These are phyloP conservation scores for Caenorhabditis zanzibari DNA, from an alignment of 2,888 invertebrate species.

Conservation along the genomic window DNA sequence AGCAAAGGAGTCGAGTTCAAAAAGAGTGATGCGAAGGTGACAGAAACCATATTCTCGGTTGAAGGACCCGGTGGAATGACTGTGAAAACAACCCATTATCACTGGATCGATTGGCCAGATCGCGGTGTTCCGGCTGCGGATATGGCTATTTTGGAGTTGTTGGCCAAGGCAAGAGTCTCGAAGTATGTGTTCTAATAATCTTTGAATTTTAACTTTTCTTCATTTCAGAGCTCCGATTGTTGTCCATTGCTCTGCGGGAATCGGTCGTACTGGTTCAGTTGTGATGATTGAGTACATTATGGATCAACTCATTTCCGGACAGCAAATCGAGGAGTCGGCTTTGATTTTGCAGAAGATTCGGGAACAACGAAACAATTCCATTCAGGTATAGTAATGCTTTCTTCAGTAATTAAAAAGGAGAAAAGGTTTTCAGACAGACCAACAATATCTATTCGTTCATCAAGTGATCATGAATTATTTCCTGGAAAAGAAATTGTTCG, in stretches of 20 bases:
- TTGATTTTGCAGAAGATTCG: conserved; percentile 32
- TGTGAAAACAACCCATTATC: conserved; percentile 25
- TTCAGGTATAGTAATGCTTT: conserved; percentile 16
- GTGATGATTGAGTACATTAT: conserved; percentile 41
- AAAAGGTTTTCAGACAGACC: conserved; percentile 21
- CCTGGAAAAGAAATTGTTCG: conserved; percentile 15
- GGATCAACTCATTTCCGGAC: conserved; percentile 23
- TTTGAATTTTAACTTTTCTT: too few species aligned
- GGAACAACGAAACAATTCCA: conserved; percentile 25
- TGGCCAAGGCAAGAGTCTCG: conserved; percentile 16
- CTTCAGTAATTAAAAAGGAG: too few species aligned
- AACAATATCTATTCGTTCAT: conserved; percentile 31
- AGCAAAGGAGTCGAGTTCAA: conserved; percentile 7
- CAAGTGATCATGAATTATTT: conserved; percentile 24
- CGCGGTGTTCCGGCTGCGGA: conserved; percentile 31
- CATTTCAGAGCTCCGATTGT: conserved; percentile 21
- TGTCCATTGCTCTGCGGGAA: conserved; percentile 40
- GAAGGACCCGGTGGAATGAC: conserved; percentile 3
- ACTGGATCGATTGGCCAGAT: conserved; percentile 41
- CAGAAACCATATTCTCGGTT: background rate
- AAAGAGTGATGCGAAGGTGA: conserved; percentile 24
- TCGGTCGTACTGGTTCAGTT: conserved; percentile 36
- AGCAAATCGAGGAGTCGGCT: conserved; percentile 17
- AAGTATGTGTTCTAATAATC: background rate
- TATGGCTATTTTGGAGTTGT: conserved; percentile 25